Conservation (phyloP, 2,797 vertebrate species). For the Bufotes viridis region DNA sequence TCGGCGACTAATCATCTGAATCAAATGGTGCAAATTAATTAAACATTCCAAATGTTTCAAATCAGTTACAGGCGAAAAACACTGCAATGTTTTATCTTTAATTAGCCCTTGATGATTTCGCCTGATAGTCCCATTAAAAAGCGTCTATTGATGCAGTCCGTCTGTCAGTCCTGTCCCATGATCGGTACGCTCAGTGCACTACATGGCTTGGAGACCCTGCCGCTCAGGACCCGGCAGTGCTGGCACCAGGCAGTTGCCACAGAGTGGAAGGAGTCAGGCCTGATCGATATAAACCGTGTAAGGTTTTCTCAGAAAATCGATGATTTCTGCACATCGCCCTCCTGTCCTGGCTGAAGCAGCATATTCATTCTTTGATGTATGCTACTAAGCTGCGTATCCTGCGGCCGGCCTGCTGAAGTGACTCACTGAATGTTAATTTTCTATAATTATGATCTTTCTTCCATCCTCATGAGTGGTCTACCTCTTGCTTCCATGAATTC, state of each 20-base stretch:
- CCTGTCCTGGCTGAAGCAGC: constrained; percentile 44
- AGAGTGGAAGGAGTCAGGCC: constrained; percentile 52
- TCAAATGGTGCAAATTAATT: constrained; percentile 56
- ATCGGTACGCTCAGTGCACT: not conserved
- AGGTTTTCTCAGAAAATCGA: constrained; percentile 50
- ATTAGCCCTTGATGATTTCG: constrained; percentile 47
- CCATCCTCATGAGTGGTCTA: not conserved
- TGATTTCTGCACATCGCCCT: constrained; percentile 39
- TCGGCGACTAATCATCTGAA: constrained; percentile 46
- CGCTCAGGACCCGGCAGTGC: constrained; percentile 1
- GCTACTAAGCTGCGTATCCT: constrained; percentile 25
- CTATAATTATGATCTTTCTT: constrained; percentile 37
- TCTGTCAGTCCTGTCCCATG: constrained; percentile 10
- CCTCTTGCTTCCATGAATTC: constrained; percentile 17
- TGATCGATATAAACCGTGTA: constrained; percentile 50
- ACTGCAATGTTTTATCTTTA: constrained; percentile 42
- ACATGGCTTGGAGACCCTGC: not conserved
- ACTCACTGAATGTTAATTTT: constrained; percentile 54
- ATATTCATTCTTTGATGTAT: constrained; percentile 50
- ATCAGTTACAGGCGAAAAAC: constrained; percentile 27
- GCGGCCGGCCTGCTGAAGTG: not conserved
- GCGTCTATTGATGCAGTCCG: constrained; percentile 18
- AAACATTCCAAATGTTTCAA: constrained; percentile 45
- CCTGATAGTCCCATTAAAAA: constrained; percentile 35
- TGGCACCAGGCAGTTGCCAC: constrained; percentile 49